These are phyloP conservation scores for Drosophila atripex DNA, from an alignment of 2,888 invertebrate species.

Conservation along the genomic window DNA sequence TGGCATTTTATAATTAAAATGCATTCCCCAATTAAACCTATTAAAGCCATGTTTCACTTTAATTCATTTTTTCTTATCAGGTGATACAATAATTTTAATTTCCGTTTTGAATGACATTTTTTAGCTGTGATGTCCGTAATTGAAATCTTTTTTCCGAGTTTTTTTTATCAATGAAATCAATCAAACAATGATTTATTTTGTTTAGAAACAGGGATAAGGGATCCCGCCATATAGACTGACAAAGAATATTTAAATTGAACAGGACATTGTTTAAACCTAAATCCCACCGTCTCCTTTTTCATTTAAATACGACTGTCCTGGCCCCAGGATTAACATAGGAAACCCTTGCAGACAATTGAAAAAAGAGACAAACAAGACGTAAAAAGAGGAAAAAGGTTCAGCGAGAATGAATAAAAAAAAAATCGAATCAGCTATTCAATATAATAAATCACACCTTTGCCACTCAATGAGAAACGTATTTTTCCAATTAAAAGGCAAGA, in stretches of 20 bases:
- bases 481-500: conserved; percentile 69
- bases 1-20: no score
- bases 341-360: conserved; percentile 58
- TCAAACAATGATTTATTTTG: no score
- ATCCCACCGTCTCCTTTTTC: conserved; percentile 40
- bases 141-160: background rate
- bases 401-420: background rate
- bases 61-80: no score
- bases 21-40: no score
- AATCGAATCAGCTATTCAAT: conserved; percentile 61
- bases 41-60: no score
- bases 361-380: conserved; percentile 4
- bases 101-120: background rate
- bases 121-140: background rate
- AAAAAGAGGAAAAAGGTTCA: conserved; percentile 8
- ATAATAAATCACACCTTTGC: conserved; percentile 77
- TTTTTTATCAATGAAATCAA: no score
- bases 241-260: background rate
- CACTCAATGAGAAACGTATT: conserved; percentile 62
- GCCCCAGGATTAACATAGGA: conserved; percentile 14
- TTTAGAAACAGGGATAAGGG: no score
- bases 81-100: background rate
- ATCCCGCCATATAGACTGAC: background rate
- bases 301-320: conserved; percentile 58
- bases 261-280: conserved; percentile 18